phyloP scores from a whole-genome alignment of 1,140 invertebrate species.

The Manduca sexta region DNA sequence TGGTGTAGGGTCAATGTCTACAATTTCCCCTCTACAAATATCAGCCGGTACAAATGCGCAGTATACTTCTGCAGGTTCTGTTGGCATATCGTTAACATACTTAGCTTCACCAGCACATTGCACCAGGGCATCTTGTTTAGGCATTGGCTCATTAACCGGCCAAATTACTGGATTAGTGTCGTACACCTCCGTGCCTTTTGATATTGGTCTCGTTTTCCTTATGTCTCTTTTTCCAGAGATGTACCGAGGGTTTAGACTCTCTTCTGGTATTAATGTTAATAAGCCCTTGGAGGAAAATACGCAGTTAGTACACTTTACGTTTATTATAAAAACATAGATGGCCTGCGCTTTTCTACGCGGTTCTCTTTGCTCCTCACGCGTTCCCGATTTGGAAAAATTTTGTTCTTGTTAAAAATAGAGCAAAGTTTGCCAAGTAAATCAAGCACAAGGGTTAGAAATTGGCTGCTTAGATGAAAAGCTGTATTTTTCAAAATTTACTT shows the following conservation, averaged over 20 bases:
- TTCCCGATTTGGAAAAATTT: too few relatives aligned
- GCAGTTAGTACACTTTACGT: too few relatives aligned
- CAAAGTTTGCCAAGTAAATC: too few relatives aligned
- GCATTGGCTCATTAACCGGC: constrained; percentile 79
- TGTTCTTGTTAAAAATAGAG: too few relatives aligned
- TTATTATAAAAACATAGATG: too few relatives aligned
- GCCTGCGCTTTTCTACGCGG: too few relatives aligned
- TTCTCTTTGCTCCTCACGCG: too few relatives aligned
- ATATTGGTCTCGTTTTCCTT: constrained; percentile 71
- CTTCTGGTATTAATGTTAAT: constrained; percentile 28
- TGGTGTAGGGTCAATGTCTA: constrained; percentile 75
- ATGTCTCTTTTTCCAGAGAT: constrained; percentile 52
- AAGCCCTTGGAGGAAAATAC: constrained; percentile 22
- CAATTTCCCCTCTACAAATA: constrained; percentile 73
- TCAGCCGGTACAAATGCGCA: constrained; percentile 78
- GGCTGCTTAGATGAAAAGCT: too few relatives aligned
- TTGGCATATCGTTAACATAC: constrained; percentile 78
- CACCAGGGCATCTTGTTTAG: constrained; percentile 76
- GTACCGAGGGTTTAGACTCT: constrained; percentile 25
- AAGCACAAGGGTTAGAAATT: too few relatives aligned
- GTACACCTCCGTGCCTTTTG: constrained; percentile 77
- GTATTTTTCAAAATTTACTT: too few relatives aligned
- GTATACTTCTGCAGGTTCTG: constrained; percentile 73
- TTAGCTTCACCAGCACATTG: constrained; percentile 78
- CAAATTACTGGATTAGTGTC: constrained; percentile 77